Evolutionary conservation across 1,140 invertebrate genomes (phyloP), one percentile per base, ranked within the genome.

Genomic region (Drosophila truncata): DNA sequence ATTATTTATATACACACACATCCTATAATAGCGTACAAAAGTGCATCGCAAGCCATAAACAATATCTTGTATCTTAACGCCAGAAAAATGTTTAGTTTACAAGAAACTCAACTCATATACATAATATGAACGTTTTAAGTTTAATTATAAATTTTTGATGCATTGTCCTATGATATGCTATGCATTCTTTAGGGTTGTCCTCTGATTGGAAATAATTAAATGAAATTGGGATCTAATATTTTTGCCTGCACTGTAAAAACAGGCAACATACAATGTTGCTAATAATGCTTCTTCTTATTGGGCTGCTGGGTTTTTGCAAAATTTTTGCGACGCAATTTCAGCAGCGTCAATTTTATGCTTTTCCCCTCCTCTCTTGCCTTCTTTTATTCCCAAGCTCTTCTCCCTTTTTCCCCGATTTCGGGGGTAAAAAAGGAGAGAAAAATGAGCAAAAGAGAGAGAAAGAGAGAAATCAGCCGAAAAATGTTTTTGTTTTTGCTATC

Each of bases 291-390:
- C 31, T 70, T 47, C 57, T 63, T 69, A 42, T 59, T 71, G 39
- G 63, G 16, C 50, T 74, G 39, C 23, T 78, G 55, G 52, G 41
- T 57, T 71, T 71, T 59, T 66, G 58, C 54, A 37, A 80, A 78
- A 73, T 70, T 80, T 65, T 65, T 90, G 85, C 85, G 86, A 81
- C 85, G 85, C 85, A 85, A 73, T 88, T 90, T 88, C 85, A 54
- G 58, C 63, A 67, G 49, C 67, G 80, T 78, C 74, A 60, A 25
- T 75, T 81, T 78, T 80, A 80, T 83, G 80, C 62, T 86, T 75
- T 78, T 64, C 23, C 29, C 23, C 29, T 18, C 41, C 41, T 50
- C 16, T 20, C 20, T 50, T 41, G 18, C 3, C n/a, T n/a, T 41
- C 18, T 11, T 33, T 41, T 31, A 27, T 20, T 54, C 4, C 27